Evolutionary conservation across 1,140 invertebrate species (phyloP).

Genomic region (Hetaerina americana): DNA sequence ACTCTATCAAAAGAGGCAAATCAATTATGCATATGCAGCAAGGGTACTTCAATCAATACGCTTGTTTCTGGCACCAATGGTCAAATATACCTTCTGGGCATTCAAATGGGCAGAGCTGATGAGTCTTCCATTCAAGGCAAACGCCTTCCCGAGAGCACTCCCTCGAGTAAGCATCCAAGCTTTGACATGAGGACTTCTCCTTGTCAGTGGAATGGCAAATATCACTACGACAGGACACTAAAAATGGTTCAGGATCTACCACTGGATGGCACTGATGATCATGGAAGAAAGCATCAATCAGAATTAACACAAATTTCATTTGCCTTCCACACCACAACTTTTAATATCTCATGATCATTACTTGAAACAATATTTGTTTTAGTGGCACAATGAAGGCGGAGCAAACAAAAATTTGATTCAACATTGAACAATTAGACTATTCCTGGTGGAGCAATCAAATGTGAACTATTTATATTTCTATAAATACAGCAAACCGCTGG

Average conservation of each 20-base stretch:
- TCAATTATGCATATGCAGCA: slow-evolving; percentile 2
- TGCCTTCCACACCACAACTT: neutral
- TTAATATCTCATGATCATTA: slow-evolving; percentile 1
- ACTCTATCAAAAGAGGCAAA: neutral
- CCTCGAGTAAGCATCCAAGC: slow-evolving; percentile 55
- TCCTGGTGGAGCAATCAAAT: too few species aligned
- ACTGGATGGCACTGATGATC: slow-evolving; percentile 48
- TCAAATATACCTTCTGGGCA: slow-evolving; percentile 30
- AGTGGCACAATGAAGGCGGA: too few species aligned
- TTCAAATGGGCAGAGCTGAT: slow-evolving; percentile 44
- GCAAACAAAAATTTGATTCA: too few species aligned
- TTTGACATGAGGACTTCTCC: slow-evolving; percentile 37
- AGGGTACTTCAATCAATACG: neutral
- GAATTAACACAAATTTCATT: too few species aligned
- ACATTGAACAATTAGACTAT: too few species aligned
- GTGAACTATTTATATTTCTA: too few species aligned
- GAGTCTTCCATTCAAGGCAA: slow-evolving; percentile 53
- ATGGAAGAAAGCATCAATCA: too few species aligned
- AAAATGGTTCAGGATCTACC: slow-evolving; percentile 49
- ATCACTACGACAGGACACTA: slow-evolving; percentile 53
- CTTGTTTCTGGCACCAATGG: too few species aligned
- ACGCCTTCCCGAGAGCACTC: slow-evolving; percentile 51
- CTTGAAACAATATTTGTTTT: too few species aligned
- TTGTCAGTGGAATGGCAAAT: slow-evolving; percentile 35
- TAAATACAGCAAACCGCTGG: too few species aligned